Evolutionary conservation across 2,797 vertebrate genomes (phyloP), one percentile per base, ranked within the genome.

Genomic region (Nyctalus aviator): DNA sequence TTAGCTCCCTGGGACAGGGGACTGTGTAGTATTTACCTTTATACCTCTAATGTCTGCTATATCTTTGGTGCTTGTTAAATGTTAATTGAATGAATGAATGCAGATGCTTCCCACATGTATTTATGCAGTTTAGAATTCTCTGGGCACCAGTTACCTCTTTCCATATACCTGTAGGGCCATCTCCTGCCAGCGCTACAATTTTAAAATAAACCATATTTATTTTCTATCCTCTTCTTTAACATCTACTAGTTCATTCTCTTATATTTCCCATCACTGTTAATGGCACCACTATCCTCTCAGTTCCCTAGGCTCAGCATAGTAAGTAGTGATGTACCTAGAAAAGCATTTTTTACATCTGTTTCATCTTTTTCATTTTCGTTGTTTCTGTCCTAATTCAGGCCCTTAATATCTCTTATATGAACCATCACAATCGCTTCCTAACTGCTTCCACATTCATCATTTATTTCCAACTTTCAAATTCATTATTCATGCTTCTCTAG

Each of bases 61-160:
- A 83, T 64, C 17, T 76, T 82, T 91, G 46, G 15, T 93, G 8
- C 27, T 85, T 8, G 1, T 85, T 95, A 94, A 75, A 94, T 96
- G 37, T n/a, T 78, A 93, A 82, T 53, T 85, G 25, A 90, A 46
- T 95, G 15, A 96, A 83, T 95, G 8, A 92, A 83, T 83, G 6
- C 8, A 91, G 64, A 79, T 92, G 32, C n/a, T 93, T 53, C 23
- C 20, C 14, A 57, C 20, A 90, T 75, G 69, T 90, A 77, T 78
- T 95, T 66, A 86, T 84, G 3, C 14, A 62, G 25, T 18, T n/a
- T 88, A 46, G 3, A 95, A 76, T 88, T 83, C 35, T 86, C 79
- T 92, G 66, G 25, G 88, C 30, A 79, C 35, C 41, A 82, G 57
- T 73, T 87, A 62, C 44, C 76, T 13, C 15, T 78, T 95, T 90